phyloP scores from a whole-genome alignment of 2,113 vertebrate species.

The Hemiprocne comata region DNA sequence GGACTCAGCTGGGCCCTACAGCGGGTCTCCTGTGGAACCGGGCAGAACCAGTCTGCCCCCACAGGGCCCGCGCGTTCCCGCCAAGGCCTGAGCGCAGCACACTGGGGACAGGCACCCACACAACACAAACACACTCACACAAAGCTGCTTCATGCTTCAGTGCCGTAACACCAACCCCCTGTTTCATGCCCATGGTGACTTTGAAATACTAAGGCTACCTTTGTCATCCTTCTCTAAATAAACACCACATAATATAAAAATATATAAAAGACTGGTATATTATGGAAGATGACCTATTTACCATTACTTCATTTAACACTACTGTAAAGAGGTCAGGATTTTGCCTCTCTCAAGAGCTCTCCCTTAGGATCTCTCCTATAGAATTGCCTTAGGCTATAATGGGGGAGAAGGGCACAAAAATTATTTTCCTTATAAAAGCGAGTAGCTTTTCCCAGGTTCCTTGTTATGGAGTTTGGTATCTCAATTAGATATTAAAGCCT shows the following conservation, averaged over 20 bases:
- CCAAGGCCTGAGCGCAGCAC: neutral
- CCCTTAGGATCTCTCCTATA: neutral
- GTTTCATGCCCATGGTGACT: neutral
- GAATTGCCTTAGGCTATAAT: neutral
- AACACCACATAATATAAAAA: neutral
- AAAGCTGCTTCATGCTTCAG: neutral
- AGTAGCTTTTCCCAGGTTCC: slow-evolving; percentile 24
- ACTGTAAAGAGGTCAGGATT: neutral
- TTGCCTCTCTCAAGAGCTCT: neutral
- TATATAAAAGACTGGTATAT: too few species aligned
- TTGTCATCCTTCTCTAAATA: neutral
- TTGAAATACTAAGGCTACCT: neutral
- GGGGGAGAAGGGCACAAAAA: neutral
- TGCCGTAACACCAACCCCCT: too few species aligned
- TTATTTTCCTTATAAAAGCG: neutral
- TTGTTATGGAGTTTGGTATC: neutral
- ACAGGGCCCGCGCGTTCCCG: too few species aligned
- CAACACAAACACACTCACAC: neutral
- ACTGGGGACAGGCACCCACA: too few species aligned
- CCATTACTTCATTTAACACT: neutral
- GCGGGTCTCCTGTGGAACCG: neutral
- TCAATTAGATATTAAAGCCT: slow-evolving; percentile 1
- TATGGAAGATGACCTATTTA: neutral
- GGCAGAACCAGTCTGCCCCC: fast-evolving
- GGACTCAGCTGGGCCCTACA: neutral